These are phyloP conservation scores for Ischnus inquisitorius DNA, from an alignment of 2,888 invertebrate species.

Conservation along the genomic window DNA sequence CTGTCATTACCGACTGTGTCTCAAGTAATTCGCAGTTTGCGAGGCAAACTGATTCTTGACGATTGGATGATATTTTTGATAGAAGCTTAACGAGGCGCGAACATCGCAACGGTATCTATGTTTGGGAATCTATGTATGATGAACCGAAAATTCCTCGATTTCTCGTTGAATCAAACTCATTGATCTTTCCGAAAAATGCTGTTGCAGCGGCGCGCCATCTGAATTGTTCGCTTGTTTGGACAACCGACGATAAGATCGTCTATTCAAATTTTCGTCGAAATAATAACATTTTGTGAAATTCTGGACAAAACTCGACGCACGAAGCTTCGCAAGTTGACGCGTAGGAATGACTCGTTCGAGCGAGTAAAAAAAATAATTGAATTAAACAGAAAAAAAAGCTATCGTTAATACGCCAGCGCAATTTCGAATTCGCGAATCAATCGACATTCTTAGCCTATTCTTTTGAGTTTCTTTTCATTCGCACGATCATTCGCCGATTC, in stretches of 20 bases:
- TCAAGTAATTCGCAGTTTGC: constrained; percentile 84
- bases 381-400: constrained; percentile 1
- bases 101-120: background rate
- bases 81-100: constrained; percentile 35
- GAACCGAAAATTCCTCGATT: background rate
- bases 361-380: constrained; percentile 1
- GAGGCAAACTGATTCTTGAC: constrained; percentile 82
- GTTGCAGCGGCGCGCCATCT: too few species aligned
- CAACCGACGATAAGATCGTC: too few species aligned
- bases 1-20: constrained; percentile 64
- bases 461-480: constrained; percentile 1
- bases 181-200: background rate
- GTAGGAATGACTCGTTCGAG: background rate
- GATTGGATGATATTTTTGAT: constrained; percentile 48
- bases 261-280: too few species aligned
- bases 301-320: background rate
- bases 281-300: background rate
- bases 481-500: constrained; percentile 28
- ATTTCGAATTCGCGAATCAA: background rate
- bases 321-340: background rate
- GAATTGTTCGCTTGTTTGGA: too few species aligned
- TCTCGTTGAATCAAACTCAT: background rate
- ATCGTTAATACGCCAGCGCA: background rate
- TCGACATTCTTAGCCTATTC: background rate
- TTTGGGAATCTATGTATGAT: background rate